Conservation (phyloP, 2,797 vertebrate species). For the Phalanger gymnotis region DNA sequence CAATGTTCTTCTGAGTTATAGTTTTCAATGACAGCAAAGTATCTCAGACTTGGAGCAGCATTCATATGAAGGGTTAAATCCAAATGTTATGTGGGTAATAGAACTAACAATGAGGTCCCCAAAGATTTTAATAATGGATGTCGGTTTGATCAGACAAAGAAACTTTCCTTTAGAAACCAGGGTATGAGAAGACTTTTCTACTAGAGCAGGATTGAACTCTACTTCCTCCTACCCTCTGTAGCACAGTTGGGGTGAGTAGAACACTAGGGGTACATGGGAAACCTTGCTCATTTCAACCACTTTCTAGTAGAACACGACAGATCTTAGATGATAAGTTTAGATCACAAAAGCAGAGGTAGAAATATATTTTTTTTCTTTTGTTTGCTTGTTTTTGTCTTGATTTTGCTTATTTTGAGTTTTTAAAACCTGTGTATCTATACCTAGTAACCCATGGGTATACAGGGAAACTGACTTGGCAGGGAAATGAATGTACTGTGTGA, state of each 20-base stretch:
- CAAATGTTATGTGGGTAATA: background rate
- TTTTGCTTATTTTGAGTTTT: background rate
- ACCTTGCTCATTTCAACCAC: background rate
- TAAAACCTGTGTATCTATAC: background rate
- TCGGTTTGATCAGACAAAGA: background rate
- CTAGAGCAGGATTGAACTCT: background rate
- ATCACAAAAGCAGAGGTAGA: background rate
- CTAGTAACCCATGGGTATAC: background rate
- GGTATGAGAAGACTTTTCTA: background rate
- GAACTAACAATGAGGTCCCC: background rate
- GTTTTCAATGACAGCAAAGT: background rate
- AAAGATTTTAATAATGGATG: background rate
- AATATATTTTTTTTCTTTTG: background rate
- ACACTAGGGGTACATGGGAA: background rate
- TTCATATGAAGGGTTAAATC: background rate
- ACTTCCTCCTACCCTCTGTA: background rate
- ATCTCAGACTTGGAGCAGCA: background rate
- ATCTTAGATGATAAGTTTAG: background rate
- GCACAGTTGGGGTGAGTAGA: background rate
- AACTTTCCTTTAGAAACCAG: constrained; percentile 7
- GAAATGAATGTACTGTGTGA: background rate
- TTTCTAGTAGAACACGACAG: background rate
- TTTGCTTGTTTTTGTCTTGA: background rate
- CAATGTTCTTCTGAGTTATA: background rate
- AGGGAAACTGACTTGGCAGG: background rate